Percentiles rank a stretch among this genome's conserved stretches.
Conservation (phyloP, 2,113 vertebrate species). For the Myiopsitta monachus region DNA sequence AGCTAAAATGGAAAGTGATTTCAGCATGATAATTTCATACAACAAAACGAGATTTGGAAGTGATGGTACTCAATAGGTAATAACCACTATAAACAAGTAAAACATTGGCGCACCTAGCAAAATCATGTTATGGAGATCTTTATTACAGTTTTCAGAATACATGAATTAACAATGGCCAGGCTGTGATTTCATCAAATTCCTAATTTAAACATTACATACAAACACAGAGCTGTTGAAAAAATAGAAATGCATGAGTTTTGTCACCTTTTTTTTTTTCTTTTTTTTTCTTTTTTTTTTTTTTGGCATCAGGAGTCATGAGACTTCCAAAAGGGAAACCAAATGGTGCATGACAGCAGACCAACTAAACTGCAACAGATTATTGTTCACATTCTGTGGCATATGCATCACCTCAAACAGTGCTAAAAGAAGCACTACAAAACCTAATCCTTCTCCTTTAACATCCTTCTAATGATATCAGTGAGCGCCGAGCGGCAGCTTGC, state of each 20-base stretch:
- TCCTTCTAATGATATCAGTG: not conserved
- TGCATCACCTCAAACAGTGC: slow-evolving; percentile 50
- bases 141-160: slow-evolving; percentile 62
- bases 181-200: slow-evolving; percentile 62
- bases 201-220: slow-evolving; percentile 62
- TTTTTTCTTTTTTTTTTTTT: not conserved
- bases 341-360: slow-evolving; percentile 18
- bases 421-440: not conserved
- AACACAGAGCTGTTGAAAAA: slow-evolving; percentile 60
- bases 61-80: not conserved
- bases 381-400: slow-evolving; percentile 54
- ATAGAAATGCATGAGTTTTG: slow-evolving; percentile 57
- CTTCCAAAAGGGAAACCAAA: slow-evolving; percentile 57
- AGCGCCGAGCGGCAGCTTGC: not conserved
- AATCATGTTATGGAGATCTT: slow-evolving; percentile 38
- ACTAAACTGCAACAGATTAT: not conserved
- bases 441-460: not conserved
- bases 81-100: slow-evolving; percentile 16
- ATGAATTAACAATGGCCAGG: slow-evolving; percentile 59
- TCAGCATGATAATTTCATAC: not conserved
- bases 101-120: slow-evolving; percentile 43
- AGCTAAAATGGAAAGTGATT: not conserved
- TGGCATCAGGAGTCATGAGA: slow-evolving; percentile 33
- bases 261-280: not conserved
- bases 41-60: not conserved